Evolutionary conservation across 2,113 vertebrate species (phyloP), one percentile per base, ranked within the genome.

Genomic region (Poecilia latipinna): DNA sequence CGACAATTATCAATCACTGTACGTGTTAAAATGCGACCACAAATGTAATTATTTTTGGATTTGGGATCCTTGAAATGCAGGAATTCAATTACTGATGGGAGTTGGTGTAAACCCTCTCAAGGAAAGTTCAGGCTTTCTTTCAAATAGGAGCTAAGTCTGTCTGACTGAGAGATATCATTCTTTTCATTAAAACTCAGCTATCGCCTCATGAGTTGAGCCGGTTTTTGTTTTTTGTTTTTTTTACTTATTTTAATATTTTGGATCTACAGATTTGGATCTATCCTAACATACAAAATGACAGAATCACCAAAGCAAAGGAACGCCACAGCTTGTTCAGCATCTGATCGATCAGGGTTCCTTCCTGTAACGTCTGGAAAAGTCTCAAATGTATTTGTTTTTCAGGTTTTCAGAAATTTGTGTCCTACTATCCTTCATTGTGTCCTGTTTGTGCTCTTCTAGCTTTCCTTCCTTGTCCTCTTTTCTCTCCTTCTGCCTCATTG

Each of bases 241-340:
- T 78, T 68, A 82, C 72, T 70, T 61, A 68, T 82, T 61, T 75
- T 37, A 82, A 87, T 54, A 61, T 72, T 69, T 66, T 6, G 17
- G 60, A 69, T 77, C 72, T 70, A 74, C 8, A 12, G 57, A 81
- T 28, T 28, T 28, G 28, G 28, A 28, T 28, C 28, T 28, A 28
- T 1, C 28, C 28, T 28, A 62, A 70, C 42, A 57, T 11, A 62
- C 24, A 61, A 62, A 70, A 70, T 63, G 67, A 33, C 19, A 54
- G 74, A 76, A 66, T 42, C 32, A 13, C 12, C 26, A 24, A 44
- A 73, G 75, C 76, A 69, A 44, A 44, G 65, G 70, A 70, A 12
- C 61, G 22, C 79, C 82, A 29, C 74, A 48, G 68, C 69, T 76
- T 77, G 78, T 82, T 78, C 86, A 82, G 82, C 86, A 90, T 89